Evolutionary conservation across 2,888 invertebrate species (phyloP), one percentile per base, ranked within the genome.

Genomic region (Sialis fuliginosa): DNA sequence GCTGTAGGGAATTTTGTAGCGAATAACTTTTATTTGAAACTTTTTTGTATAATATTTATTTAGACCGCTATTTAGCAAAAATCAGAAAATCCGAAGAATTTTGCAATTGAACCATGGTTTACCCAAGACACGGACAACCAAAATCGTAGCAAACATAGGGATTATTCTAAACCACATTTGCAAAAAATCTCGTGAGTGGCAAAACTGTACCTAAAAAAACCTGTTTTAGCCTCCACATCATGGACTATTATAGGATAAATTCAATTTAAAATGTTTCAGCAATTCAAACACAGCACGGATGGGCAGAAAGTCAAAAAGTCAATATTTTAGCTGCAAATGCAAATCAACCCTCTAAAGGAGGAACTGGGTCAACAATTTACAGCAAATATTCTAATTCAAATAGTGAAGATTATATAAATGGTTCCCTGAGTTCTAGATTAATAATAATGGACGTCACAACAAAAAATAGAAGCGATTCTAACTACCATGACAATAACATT

Each of bases 301-400:
- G 80, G 70, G 74, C 87, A 0, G 72, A 74, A 48, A 66, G 71
- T 1, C 67, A 80, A 58, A 69, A 81, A 47, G 75, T 81, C 0
- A 83, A 81, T 56, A 68, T 89, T 4, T 59, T 88, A 7, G 79
- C 77, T 0, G 66, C 88, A 2, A 84, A 84, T 12, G 75, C 81
- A 2, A 84, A 81, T 57, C 64, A 69, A 41, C 78, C 81, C 0
- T 49, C 48, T 1, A 57, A 65, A 1, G 81, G 80, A 3, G 75
- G 72, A 53, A 73, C 79, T 33, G 89, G 88, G 4, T 78, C 79
- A 7, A 88, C 87, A n/a, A 79, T 88, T 47, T 87, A 73, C 58
- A 70, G 74, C 7, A n/a, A 13, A 4, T 22, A 10, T 33, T 8
- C 10, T 3, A 12, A 34, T 5, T 22, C 22, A 22, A 44, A 33